Conservation (phyloP, 2,797 vertebrate genomes). For the Kryptopterus vitreolus region DNA sequence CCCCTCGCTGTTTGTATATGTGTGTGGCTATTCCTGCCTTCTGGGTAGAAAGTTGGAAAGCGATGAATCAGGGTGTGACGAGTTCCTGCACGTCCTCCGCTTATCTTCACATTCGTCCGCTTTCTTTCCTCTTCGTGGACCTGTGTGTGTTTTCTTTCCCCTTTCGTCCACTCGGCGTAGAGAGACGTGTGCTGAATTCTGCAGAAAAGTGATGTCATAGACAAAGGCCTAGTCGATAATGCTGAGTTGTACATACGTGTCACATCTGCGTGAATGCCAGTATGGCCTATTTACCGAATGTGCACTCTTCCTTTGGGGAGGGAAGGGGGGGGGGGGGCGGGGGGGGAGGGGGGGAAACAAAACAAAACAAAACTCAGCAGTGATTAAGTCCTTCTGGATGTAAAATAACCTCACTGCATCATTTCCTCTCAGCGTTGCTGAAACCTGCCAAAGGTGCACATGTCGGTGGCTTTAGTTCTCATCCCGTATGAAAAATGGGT, state of each 20-base stretch:
- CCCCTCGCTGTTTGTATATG: slow-evolving; percentile 14
- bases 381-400: slow-evolving; percentile 22
- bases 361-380: too few species aligned
- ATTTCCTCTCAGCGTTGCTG: slow-evolving; percentile 32
- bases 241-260: slow-evolving; percentile 12
- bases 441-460: background rate
- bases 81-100: slow-evolving; percentile 36
- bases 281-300: slow-evolving; percentile 13
- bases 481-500: background rate
- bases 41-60: slow-evolving; percentile 58
- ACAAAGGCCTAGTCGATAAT: slow-evolving; percentile 32
- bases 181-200: background rate
- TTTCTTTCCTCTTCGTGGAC: slow-evolving; percentile 26
- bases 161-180: slow-evolving; percentile 13
- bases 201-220: slow-evolving; percentile 2
- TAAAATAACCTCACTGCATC: slow-evolving; percentile 21
- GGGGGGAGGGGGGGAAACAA: too few species aligned
- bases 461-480: slow-evolving; percentile 6
- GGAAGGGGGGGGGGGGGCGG: too few species aligned
- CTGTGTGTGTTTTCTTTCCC: slow-evolving; percentile 20
- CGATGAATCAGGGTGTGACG: slow-evolving; percentile 61
- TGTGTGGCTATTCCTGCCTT: slow-evolving; percentile 25
- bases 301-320: slow-evolving; percentile 29
- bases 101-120: slow-evolving; percentile 48
- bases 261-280: background rate